A percentile compares a stretch with the other conserved stretches of the same genome.
phyloP scores from a whole-genome alignment of 2,888 invertebrate species.

The Orthosia cruda region DNA sequence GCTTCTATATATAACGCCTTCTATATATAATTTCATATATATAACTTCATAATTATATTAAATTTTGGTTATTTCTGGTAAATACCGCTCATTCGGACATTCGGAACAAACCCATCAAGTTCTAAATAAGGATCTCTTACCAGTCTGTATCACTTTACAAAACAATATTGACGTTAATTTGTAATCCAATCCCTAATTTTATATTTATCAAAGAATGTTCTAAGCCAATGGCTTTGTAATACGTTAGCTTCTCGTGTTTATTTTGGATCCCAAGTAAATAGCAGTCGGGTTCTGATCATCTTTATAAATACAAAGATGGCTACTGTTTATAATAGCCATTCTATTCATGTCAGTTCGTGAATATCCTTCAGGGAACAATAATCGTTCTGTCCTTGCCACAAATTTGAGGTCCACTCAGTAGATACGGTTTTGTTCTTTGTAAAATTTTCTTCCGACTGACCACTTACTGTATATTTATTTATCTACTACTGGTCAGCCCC shows the following conservation, averaged over 20 bases:
- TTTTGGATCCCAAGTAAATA: constrained; percentile 61
- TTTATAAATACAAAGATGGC: constrained; percentile 48
- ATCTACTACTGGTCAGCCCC: too few relatives aligned
- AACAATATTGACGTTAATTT: constrained; percentile 26
- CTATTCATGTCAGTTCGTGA: constrained; percentile 10
- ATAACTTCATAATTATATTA: too few relatives aligned
- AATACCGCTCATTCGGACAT: background rate
- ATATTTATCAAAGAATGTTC: constrained; percentile 44
- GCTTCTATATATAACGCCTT: too few relatives aligned
- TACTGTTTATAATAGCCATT: constrained; percentile 10
- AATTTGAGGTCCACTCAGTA: background rate
- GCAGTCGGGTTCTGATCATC: constrained; percentile 37
- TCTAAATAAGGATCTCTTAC: background rate
- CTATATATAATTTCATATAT: too few relatives aligned
- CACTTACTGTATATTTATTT: too few relatives aligned
- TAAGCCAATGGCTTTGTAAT: constrained; percentile 26
- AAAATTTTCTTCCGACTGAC: too few relatives aligned
- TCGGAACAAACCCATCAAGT: background rate
- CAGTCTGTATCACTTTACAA: background rate
- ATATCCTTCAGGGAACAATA: background rate
- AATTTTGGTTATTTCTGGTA: too few relatives aligned
- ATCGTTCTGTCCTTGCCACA: too few relatives aligned
- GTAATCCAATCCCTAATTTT: constrained; percentile 20
- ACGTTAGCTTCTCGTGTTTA: constrained; percentile 36
- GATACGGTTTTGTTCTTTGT: too few relatives aligned